Percentiles rank a stretch among this genome's conserved stretches.
phyloP scores from a whole-genome alignment of 64 coral and sea anemone species.

The Montipora cactus region DNA sequence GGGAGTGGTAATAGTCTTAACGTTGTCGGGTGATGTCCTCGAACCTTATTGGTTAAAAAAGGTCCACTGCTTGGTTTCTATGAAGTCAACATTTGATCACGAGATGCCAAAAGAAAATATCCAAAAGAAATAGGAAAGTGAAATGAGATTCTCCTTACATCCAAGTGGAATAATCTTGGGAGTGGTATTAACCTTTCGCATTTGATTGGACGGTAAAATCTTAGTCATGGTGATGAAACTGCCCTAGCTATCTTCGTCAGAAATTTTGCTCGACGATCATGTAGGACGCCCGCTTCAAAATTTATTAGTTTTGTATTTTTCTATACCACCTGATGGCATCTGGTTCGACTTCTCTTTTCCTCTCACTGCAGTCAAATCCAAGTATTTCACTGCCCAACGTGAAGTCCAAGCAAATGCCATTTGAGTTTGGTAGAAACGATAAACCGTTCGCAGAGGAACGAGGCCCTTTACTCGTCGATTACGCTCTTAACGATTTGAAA shows the following conservation, averaged over 20 bases:
- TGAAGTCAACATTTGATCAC: background rate
- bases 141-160: background rate
- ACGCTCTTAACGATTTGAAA: background rate
- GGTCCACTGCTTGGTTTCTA: background rate
- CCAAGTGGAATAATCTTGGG: background rate
- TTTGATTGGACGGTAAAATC: background rate
- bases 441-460: background rate
- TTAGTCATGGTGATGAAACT: background rate
- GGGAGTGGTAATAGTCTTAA: background rate
- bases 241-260: background rate
- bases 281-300: too few relatives aligned
- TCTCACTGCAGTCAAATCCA: background rate
- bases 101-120: too few relatives aligned
- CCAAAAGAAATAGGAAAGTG: background rate
- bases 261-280: background rate
- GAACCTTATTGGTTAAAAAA: slow-evolving; percentile 7
- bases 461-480: background rate
- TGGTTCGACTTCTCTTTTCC: background rate
- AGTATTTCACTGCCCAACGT: background rate
- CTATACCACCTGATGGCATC: background rate
- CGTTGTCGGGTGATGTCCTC: background rate
- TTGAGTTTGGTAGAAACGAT: background rate
- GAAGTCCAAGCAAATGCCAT: background rate
- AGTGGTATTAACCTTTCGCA: background rate
- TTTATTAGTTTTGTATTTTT: background rate